These are phyloP conservation scores for Lutraria rhynchaena DNA, from an alignment of 1,140 invertebrate species.

Conservation along the genomic window DNA sequence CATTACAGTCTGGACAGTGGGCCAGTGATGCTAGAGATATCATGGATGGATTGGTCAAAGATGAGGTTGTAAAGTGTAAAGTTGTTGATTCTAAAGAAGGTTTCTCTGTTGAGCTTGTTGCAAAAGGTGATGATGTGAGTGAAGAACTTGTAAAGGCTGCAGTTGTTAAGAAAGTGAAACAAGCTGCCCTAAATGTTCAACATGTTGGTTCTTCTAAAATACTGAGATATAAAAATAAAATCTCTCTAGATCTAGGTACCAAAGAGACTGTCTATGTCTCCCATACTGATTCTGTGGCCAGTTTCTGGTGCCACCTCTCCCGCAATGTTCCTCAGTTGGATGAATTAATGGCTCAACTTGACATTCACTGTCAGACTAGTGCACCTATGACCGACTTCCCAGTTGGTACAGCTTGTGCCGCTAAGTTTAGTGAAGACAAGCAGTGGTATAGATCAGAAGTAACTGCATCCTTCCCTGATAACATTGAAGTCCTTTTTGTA, in stretches of 20 bases:
- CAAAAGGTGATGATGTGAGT: conserved; percentile 62
- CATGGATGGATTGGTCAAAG: conserved; percentile 71
- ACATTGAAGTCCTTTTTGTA: conserved; percentile 82
- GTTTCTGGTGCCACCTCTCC: conserved; percentile 75
- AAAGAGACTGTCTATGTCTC: conserved; percentile 64
- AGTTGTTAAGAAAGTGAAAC: conserved; percentile 61
- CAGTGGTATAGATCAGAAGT: conserved; percentile 88
- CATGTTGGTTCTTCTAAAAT: not conserved
- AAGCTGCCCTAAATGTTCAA: not conserved
- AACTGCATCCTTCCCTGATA: conserved; percentile 79
- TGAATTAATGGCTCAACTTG: conserved; percentile 79
- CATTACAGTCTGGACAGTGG: conserved; percentile 71
- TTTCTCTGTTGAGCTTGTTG: conserved; percentile 64
- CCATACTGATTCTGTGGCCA: conserved; percentile 67
- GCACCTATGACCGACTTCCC: conserved; percentile 23
- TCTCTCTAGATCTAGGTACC: not conserved
- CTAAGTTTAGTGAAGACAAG: conserved; percentile 87
- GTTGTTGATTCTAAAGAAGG: conserved; percentile 55
- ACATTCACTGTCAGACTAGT: conserved; percentile 36
- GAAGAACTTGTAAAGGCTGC: conserved; percentile 67
- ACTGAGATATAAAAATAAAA: not conserved
- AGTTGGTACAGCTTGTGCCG: conserved; percentile 87
- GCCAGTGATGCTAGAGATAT: conserved; percentile 72
- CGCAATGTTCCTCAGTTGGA: conserved; percentile 76
- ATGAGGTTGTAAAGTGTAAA: conserved; percentile 67